Percentiles rank a stretch among this genome's conserved stretches.
Conservation (phyloP, 2,888 invertebrate genomes). For the Cosmia trapezina region DNA sequence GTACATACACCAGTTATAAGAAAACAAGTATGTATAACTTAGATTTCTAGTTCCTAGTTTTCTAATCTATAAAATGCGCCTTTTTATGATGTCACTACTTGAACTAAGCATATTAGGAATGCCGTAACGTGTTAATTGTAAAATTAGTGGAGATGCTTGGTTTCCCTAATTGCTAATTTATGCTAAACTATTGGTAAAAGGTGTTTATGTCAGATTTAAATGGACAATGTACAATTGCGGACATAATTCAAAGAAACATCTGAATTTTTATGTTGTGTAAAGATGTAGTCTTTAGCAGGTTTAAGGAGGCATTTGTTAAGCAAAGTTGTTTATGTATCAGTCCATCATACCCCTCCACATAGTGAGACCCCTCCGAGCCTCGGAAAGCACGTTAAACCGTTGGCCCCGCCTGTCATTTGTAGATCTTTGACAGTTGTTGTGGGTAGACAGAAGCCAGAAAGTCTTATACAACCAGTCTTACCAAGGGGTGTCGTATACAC, state of each 20-base stretch:
- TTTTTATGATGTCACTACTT: constrained; percentile 39
- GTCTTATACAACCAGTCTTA: no score
- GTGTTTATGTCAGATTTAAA: not conserved
- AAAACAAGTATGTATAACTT: constrained; percentile 68
- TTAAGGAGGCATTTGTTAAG: not conserved
- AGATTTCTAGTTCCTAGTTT: constrained; percentile 74
- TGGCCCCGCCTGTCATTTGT: no score
- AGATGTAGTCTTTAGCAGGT: not conserved
- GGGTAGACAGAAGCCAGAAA: no score
- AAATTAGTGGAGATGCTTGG: constrained; percentile 5
- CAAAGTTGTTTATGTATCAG: no score
- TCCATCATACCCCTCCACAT: no score
- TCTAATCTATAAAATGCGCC: constrained; percentile 68
- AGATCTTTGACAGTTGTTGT: no score
- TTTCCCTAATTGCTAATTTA: constrained; percentile 23
- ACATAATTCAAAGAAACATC: constrained; percentile 11
- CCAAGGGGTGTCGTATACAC: no score
- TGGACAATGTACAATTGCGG: not conserved
- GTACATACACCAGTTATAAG: constrained; percentile 71
- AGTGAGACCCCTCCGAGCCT: no score
- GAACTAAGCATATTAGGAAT: constrained; percentile 9
- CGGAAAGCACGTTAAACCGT: no score
- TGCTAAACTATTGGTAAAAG: not conserved
- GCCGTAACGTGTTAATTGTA: constrained; percentile 13
- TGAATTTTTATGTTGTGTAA: constrained; percentile 2